Conservation (phyloP, 2,113 vertebrate species). For the Dasyprocta punctata region DNA sequence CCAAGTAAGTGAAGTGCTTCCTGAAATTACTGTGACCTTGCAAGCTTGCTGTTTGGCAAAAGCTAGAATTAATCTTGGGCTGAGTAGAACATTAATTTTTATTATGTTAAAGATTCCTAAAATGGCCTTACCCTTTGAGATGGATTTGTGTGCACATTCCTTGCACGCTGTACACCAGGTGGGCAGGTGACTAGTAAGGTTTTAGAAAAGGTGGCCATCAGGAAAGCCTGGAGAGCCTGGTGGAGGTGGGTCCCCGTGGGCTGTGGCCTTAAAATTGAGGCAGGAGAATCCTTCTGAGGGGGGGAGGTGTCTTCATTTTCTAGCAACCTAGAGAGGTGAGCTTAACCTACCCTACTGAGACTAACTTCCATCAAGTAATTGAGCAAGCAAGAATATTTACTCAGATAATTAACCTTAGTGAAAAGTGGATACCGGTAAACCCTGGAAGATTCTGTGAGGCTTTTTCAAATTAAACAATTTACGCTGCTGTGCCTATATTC, state of each 20-base stretch:
- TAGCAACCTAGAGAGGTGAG: not conserved
- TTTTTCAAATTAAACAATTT: not conserved
- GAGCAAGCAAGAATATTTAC: not conserved
- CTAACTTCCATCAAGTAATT: not conserved
- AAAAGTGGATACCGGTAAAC: not conserved
- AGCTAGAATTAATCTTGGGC: not conserved
- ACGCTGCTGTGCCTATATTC: not conserved
- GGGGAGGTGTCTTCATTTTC: not conserved
- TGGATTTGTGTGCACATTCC: not conserved
- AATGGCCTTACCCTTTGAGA: not conserved
- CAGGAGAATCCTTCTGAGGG: not conserved
- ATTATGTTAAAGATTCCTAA: not conserved
- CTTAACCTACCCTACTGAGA: not conserved
- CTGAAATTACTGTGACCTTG: not conserved
- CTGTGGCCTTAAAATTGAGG: not conserved
- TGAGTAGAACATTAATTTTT: not conserved
- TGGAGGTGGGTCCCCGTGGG: too few species aligned
- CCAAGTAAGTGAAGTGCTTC: not conserved
- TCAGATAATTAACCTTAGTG: not conserved
- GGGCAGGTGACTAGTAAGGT: not conserved
- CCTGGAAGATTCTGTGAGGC: not conserved
- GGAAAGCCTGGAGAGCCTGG: too few species aligned
- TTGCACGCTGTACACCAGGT: not conserved
- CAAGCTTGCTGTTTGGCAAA: not conserved
- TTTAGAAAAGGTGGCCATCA: not conserved